Base-by-base conservation (phyloP, 2,797 vertebrate genomes). In the Fistularia commersonii region DNA sequence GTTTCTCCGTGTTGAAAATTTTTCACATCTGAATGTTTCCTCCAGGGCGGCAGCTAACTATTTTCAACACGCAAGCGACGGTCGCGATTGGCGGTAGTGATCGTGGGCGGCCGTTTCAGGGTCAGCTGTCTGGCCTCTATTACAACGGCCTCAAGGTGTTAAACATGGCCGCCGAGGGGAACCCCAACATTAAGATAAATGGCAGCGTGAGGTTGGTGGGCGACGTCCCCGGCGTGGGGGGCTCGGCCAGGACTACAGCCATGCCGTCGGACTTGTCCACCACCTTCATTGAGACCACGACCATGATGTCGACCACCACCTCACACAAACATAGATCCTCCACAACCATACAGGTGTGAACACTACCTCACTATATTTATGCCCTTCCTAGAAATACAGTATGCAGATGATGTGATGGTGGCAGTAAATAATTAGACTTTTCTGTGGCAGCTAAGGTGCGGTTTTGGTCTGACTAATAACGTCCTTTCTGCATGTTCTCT, bases 51-150 rank as follows among this genome's bases (percentile, higher is more conserved):
- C 94, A 97, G 90, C 84, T 98, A 84, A 99, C 97, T 51, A 99
- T 99, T 89, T 99, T 99, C 93, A 99, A 99, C 93, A 99, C 96
- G 80, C 97, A 99, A 89, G 96, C 96, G 53, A 92, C 94, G 73
- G 94, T 99, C 75, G 90, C 91, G 52, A 94, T 99, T 23, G 97
- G 97, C 37, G 97, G 97, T 68, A 92, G 91, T 48, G 94, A 99
- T 81, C 93, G 91, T 69, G 88, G 90, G 40, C 90, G 97, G 64
- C 93, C 95, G 32, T 99, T 96, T 83, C 97, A 99, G 90, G 97
- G 97, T 51, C 97, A 98, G 62, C 92, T 99, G 41, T 97, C 96
- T 34, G 97, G 96, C 61, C 93, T 99, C 56, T 98, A 99, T 89
- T 99, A 99, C 81, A 98, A 99, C 54, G 94, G 95, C 61, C 90